These are phyloP conservation scores for Aplysia californica DNA, from an alignment of 1,140 invertebrate genomes.

Conservation along the genomic window DNA sequence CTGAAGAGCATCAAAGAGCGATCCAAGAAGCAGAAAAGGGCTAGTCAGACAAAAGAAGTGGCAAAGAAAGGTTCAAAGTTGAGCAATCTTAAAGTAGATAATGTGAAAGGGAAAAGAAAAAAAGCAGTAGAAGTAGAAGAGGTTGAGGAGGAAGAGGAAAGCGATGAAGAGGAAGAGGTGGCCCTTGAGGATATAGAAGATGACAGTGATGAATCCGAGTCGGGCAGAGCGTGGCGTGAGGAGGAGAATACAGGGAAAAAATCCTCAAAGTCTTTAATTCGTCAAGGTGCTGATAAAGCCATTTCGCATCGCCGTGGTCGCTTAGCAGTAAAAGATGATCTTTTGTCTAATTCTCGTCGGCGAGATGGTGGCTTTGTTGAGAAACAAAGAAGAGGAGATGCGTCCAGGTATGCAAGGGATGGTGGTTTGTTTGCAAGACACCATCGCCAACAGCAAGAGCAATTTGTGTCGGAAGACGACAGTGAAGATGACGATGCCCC, in stretches of 20 bases:
- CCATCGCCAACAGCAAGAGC: neutral
- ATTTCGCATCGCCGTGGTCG: neutral
- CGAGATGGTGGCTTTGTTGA: neutral
- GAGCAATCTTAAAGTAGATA: too few relatives aligned
- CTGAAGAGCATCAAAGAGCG: constrained; percentile 24
- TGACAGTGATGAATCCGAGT: constrained; percentile 31
- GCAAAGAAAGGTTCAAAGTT: too few relatives aligned
- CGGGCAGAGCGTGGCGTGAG: constrained; percentile 28
- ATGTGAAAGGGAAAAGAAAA: too few relatives aligned
- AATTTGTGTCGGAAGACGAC: neutral
- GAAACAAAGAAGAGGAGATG: too few relatives aligned
- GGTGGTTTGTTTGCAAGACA: neutral
- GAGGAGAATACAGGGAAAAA: constrained; percentile 27
- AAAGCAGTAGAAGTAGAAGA: neutral
- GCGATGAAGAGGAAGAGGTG: neutral
- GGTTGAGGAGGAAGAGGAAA: neutral
- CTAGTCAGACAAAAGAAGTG: too few relatives aligned
- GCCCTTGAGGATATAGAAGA: constrained; percentile 5
- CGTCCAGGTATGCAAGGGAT: neutral
- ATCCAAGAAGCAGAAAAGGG: constrained; percentile 9
- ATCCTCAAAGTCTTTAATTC: too few relatives aligned
- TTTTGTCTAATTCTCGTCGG: neutral
- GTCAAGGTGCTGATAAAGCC: neutral
- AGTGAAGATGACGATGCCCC: neutral
- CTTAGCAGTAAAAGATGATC: neutral